Evolutionary conservation across 2,113 vertebrate species (phyloP).

Genomic region (Gasterosteus aculeatus): DNA sequence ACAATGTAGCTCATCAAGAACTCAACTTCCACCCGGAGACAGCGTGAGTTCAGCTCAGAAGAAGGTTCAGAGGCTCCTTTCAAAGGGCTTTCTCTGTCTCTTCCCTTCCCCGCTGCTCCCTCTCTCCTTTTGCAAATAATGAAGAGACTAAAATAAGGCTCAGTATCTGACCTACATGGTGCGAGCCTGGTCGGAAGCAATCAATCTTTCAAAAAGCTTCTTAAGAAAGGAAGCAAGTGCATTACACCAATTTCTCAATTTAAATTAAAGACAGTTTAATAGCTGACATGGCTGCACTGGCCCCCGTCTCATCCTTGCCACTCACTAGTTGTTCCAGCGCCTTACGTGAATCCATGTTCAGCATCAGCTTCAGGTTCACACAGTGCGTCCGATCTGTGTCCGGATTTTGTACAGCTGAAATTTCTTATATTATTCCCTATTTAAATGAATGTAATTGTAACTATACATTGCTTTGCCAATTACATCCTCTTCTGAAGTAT

Average conservation of each 20-base stretch:
- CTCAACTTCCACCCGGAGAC: conserved; percentile 47
- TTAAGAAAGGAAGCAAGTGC: conserved; percentile 52
- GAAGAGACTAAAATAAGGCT: conserved; percentile 61
- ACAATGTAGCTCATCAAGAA: conserved; percentile 48
- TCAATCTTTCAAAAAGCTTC: conserved; percentile 69
- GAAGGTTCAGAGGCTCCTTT: conserved; percentile 45
- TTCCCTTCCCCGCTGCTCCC: background rate
- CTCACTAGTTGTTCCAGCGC: background rate
- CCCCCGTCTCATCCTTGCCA: background rate
- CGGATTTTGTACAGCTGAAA: background rate
- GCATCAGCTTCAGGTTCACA: conserved; percentile 18
- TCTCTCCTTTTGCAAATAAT: conserved; percentile 45
- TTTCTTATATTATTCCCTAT: background rate
- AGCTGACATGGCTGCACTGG: conserved; percentile 31
- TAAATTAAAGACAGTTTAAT: conserved; percentile 43
- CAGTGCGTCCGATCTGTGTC: background rate
- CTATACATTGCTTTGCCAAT: background rate
- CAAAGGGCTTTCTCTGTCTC: conserved; percentile 34
- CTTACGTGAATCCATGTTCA: background rate
- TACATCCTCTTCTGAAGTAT: background rate
- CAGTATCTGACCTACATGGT: conserved; percentile 62
- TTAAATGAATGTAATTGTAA: background rate
- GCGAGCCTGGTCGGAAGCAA: conserved; percentile 48
- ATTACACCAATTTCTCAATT: conserved; percentile 43
- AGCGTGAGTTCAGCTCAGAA: conserved; percentile 37